Evolutionary conservation across 2,797 vertebrate species (phyloP), one percentile per base, ranked within the genome.

Genomic region (Eurystomus glaucurus): DNA sequence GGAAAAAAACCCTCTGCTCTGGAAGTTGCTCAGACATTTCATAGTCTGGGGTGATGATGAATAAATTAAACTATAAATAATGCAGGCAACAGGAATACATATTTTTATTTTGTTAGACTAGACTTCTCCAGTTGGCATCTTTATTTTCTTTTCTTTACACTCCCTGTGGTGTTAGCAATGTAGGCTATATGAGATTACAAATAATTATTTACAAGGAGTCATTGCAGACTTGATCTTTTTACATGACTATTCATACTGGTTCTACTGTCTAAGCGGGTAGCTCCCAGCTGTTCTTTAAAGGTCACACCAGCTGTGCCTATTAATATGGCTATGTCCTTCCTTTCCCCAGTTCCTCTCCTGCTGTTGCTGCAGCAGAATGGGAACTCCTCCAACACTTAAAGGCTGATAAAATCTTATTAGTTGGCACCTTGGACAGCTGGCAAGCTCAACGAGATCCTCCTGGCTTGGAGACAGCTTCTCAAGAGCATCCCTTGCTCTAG

Each of bases 31-130:
- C 74, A 94, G 77, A 74, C 51, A 35, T 85, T 90, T 93, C 35
- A 5, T 54, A 66, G 43, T 90, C 75, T 79, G 33, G n/a, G 21
- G 11, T 82, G 29, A 19, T 85, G 75, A 58, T 91, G 81, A 88
- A 85, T 93, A 82, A 90, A 83, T 85, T 69, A 29, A 16, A 60
- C 16, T 87, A 35, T 77, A 93, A 90, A 75, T 92, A 90, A 88
- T 43, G 23, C 50, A 84, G 69, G 39, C 83, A 78, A 77, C 20
- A 83, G 76, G 69, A 93, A 88, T 60, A 69, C 29, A 8, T 87
- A n/a, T 55, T 88, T 84, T 86, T 68, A 20, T 79, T 85, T 80
- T 78, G 37, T 82, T 79, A 46, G 7, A 64, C 31, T 61, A 43
- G 50, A 46, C 33, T 83, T 85, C n/a, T 85, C 50, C 58, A 91